Conservation (phyloP, 2,113 vertebrate genomes). For the Cyprinodon brontotheroides region DNA sequence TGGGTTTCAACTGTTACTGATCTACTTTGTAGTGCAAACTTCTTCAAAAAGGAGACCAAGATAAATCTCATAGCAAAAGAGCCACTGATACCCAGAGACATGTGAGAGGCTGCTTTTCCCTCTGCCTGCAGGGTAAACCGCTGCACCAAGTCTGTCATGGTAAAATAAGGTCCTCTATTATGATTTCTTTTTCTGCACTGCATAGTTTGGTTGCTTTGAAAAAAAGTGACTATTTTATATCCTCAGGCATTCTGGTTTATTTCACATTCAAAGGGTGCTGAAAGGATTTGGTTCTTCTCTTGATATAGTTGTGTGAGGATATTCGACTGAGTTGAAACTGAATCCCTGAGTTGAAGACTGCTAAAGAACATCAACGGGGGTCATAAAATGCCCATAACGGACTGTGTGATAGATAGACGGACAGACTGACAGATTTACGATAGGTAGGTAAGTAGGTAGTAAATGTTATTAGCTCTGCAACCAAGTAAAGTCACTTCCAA, state of each 20-base stretch:
- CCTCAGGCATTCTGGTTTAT: conserved; percentile 24
- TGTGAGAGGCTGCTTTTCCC: conserved; percentile 12
- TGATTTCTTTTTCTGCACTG: conserved; percentile 50
- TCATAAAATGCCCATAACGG: background rate
- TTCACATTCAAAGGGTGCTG: conserved; percentile 36
- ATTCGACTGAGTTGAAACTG: conserved; percentile 2
- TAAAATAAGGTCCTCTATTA: conserved; percentile 47
- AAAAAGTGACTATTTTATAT: conserved; percentile 42
- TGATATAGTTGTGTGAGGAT: conserved; percentile 13
- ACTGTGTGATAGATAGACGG: background rate
- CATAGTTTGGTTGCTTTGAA: conserved; percentile 37
- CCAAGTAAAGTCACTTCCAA: conserved; percentile 22
- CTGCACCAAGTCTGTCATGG: conserved; percentile 40
- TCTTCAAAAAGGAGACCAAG: background rate
- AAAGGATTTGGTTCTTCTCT: conserved; percentile 35
- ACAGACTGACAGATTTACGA: background rate
- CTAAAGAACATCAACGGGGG: background rate
- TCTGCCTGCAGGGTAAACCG: conserved; percentile 23
- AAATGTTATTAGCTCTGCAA: conserved; percentile 8
- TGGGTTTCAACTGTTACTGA: background rate
- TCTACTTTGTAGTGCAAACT: background rate
- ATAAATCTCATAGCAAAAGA: background rate
- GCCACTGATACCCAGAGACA: background rate
- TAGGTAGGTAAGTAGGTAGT: background rate
- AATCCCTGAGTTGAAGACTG: background rate